Evolutionary conservation across 2,888 invertebrate species (phyloP).

Genomic region (Phania funesta): DNA sequence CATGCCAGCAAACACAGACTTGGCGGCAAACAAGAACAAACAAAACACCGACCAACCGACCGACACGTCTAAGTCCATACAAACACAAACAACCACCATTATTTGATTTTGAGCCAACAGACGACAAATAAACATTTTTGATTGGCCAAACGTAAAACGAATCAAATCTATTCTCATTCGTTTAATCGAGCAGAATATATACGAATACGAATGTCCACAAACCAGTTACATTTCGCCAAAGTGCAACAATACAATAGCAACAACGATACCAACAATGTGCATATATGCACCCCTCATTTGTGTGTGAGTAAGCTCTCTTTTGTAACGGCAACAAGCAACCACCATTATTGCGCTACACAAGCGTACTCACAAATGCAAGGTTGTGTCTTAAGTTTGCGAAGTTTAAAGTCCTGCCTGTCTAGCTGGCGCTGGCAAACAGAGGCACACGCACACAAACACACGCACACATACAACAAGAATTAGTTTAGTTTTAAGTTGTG

Average conservation of each 20-base stretch:
- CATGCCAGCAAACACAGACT: background rate
- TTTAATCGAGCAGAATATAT: constrained; percentile 28
- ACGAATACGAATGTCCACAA: background rate
- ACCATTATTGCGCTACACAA: constrained; percentile 16
- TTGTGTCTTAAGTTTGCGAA: background rate
- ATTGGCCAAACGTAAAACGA: constrained; percentile 34
- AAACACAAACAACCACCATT: constrained; percentile 22
- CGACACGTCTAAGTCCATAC: background rate
- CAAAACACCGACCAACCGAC: constrained; percentile 34
- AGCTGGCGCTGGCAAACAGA: background rate
- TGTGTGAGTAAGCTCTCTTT: background rate
- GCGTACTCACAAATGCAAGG: background rate
- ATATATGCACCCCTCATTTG: background rate
- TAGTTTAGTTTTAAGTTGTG: background rate
- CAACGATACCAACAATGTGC: background rate
- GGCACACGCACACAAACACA: too few relatives aligned
- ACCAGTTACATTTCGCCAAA: constrained; percentile 27
- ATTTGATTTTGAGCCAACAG: background rate
- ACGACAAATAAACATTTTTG: background rate
- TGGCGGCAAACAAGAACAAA: constrained; percentile 8
- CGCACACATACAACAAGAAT: background rate
- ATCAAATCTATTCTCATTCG: constrained; percentile 25
- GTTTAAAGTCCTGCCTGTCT: constrained; percentile 2
- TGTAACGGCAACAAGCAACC: constrained; percentile 19
- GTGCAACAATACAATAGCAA: background rate